Evolutionary conservation across 2,113 vertebrate species (phyloP).

Genomic region (Takifugu bimaculatus): DNA sequence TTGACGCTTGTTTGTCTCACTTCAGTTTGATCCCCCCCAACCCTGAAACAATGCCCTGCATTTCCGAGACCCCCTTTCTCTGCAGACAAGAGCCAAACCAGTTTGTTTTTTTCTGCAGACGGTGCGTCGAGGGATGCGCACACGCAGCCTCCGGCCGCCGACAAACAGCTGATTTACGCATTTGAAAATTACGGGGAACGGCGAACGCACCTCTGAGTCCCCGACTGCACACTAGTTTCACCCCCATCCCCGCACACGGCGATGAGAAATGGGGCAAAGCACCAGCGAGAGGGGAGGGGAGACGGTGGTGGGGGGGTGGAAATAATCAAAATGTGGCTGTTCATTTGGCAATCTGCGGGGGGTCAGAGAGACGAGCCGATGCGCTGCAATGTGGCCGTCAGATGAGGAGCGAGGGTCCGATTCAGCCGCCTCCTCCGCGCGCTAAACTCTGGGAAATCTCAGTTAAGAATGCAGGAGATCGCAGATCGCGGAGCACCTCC

Average conservation of each 20-base stretch:
- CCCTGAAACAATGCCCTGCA: conserved; percentile 61
- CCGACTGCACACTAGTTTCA: not conserved
- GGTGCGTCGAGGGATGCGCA: no score
- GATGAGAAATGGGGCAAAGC: conserved; percentile 9
- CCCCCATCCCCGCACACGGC: not conserved
- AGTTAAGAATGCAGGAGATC: not conserved
- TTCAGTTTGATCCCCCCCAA: conserved; percentile 51
- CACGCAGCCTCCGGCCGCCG: no score
- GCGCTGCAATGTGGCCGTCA: conserved; percentile 58
- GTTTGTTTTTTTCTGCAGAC: not conserved
- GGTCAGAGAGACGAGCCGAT: conserved; percentile 32
- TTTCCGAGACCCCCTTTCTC: conserved; percentile 23
- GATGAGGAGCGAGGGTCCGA: not conserved
- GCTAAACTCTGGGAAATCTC: not conserved
- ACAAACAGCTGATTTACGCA: conserved; percentile 2
- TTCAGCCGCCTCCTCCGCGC: conserved; percentile 3
- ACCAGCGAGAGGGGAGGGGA: not conserved
- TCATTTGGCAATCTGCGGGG: conserved; percentile 31
- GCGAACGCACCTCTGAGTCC: conserved; percentile 3
- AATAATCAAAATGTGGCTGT: conserved; percentile 20
- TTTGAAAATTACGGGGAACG: conserved; percentile 27
- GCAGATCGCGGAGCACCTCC: conserved; percentile 1
- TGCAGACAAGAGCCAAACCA: not conserved
- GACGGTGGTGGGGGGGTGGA: not conserved
- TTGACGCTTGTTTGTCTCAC: conserved; percentile 65